These are phyloP conservation scores for Pongo abelii DNA, from an alignment of 2,113 vertebrate species.

Conservation along the genomic window DNA sequence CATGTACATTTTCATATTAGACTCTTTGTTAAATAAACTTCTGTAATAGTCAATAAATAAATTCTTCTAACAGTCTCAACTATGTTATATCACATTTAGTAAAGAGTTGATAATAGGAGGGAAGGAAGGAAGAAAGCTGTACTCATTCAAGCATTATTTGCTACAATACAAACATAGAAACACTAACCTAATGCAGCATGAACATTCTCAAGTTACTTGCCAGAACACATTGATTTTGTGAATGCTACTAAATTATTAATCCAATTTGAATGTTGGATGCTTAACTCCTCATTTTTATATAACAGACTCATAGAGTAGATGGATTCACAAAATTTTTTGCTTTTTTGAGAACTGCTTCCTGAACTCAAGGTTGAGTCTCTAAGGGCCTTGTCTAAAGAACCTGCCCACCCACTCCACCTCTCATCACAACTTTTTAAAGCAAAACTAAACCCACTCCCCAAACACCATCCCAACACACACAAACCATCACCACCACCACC, in stretches of 20 bases:
- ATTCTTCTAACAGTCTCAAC: neutral
- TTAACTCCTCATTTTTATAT: conserved; percentile 10
- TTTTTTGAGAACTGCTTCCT: neutral
- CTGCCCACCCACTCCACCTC: neutral
- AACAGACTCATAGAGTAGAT: neutral
- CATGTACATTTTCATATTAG: too few relatives aligned
- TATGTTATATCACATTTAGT: neutral
- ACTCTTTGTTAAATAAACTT: too few relatives aligned
- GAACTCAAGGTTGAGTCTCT: neutral
- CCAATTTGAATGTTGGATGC: neutral
- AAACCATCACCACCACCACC: neutral
- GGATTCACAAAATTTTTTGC: neutral
- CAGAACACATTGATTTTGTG: neutral
- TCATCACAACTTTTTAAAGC: neutral
- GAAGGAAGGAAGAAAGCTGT: neutral
- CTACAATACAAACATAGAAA: conserved; percentile 32
- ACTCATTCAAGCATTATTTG: neutral
- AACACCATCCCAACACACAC: neutral
- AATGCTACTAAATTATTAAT: conserved; percentile 35
- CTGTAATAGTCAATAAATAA: neutral
- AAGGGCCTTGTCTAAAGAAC: neutral
- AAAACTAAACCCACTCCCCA: neutral
- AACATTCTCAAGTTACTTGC: neutral
- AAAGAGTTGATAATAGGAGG: neutral
- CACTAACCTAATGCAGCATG: neutral